Conservation (phyloP, 2,113 vertebrate species). For the Thunnus maccoyii region DNA sequence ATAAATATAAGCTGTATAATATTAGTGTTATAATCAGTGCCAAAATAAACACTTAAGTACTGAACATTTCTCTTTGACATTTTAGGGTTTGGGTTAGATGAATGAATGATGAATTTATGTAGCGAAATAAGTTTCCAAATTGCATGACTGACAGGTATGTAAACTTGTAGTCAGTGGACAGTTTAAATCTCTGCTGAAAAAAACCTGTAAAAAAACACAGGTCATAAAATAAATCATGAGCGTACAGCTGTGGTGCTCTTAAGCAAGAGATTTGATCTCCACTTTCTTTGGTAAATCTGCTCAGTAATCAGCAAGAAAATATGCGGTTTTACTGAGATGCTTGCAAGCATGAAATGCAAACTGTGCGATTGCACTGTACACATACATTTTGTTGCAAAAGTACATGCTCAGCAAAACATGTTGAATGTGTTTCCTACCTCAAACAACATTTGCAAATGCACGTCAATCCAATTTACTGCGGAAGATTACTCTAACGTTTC, state of each 20-base stretch:
- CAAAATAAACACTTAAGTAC: too few species aligned
- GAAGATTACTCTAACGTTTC: background rate
- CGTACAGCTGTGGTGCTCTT: background rate
- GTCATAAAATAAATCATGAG: background rate
- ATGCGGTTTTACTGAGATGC: constrained; percentile 46
- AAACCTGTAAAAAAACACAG: background rate
- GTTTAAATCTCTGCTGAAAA: background rate
- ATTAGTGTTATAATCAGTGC: too few species aligned
- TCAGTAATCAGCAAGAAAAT: constrained; percentile 11
- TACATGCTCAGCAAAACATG: constrained; percentile 30
- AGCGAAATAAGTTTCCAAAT: too few species aligned
- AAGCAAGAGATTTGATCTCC: background rate
- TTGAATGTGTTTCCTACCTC: constrained; percentile 46
- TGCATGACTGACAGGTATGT: too few species aligned
- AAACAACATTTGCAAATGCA: constrained; percentile 1
- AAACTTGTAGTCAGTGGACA: background rate
- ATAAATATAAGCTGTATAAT: too few species aligned
- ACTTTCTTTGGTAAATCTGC: background rate
- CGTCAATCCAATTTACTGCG: background rate
- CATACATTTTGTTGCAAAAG: constrained; percentile 24
- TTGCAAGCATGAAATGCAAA: background rate
- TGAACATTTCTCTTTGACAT: too few species aligned
- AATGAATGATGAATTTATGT: too few species aligned
- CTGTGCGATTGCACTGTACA: background rate
- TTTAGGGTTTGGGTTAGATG: too few species aligned